Evolutionary conservation across 2,797 vertebrate genomes (phyloP).

Genomic region (Hozukius guyotensis): DNA sequence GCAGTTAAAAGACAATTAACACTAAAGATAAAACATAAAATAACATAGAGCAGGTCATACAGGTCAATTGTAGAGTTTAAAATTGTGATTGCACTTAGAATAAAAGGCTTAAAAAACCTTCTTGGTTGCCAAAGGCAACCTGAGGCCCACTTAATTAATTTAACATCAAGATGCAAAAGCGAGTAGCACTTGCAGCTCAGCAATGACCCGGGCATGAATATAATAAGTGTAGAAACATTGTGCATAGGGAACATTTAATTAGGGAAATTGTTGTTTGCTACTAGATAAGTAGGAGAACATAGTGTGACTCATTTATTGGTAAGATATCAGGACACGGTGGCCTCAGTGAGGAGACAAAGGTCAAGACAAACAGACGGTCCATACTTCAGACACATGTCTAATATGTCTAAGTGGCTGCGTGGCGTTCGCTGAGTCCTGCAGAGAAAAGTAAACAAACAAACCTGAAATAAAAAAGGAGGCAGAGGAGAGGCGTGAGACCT

Average conservation of each 20-base stretch:
- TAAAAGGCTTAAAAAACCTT: constrained; percentile 3
- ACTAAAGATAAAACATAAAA: background rate
- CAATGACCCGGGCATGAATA: constrained; percentile 31
- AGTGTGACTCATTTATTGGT: background rate
- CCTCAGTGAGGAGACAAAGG: background rate
- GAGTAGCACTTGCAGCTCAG: constrained; percentile 4
- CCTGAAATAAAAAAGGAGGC: constrained; percentile 29
- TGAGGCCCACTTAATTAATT: constrained; percentile 21
- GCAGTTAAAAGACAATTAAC: constrained; percentile 5
- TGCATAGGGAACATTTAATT: constrained; percentile 26
- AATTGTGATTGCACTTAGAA: constrained; percentile 10
- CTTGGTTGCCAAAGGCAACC: constrained; percentile 3
- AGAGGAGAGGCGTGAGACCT: constrained; percentile 45
- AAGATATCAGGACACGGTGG: background rate
- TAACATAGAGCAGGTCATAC: background rate
- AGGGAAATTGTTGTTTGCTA: constrained; percentile 28
- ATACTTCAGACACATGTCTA: constrained; percentile 5
- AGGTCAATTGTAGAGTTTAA: constrained; percentile 15
- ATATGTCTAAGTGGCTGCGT: constrained; percentile 27
- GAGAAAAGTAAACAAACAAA: constrained; percentile 45
- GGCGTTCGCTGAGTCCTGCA: constrained; percentile 15
- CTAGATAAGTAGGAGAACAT: constrained; percentile 6
- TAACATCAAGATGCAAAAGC: constrained; percentile 38
- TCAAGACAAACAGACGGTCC: constrained; percentile 19
- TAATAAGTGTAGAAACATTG: constrained; percentile 24